These are phyloP conservation scores for Myiotriccus ornatus DNA, from an alignment of 2,797 vertebrate species.

Conservation along the genomic window DNA sequence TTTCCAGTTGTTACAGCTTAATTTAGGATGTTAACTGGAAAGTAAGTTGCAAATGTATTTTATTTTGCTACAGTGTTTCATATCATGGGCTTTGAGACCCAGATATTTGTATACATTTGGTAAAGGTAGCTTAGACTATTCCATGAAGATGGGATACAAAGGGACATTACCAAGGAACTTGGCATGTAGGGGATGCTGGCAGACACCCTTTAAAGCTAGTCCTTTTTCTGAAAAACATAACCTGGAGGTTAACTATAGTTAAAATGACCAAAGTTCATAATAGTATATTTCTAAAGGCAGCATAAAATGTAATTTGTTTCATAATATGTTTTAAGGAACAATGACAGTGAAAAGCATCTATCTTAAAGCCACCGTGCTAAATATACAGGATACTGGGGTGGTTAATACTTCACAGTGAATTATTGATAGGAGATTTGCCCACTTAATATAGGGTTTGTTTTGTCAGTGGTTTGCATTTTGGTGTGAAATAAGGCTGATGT, in stretches of 20 bases:
- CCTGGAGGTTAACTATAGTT: background rate
- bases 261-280: background rate
- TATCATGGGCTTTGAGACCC: background rate
- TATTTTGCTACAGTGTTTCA: background rate
- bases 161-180: background rate
- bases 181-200: background rate
- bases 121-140: background rate
- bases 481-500: background rate
- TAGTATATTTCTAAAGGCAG: background rate
- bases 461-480: conserved; percentile 10
- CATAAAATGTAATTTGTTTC: background rate
- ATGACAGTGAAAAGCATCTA: background rate
- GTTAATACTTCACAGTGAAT: background rate
- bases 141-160: background rate
- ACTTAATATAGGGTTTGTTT: conserved; percentile 2
- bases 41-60: background rate
- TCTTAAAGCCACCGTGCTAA: background rate
- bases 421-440: background rate
- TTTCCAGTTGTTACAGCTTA: background rate
- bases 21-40: background rate
- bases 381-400: background rate
- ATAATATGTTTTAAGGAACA: background rate
- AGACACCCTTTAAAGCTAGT: background rate
- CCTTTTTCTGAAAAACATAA: background rate
- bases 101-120: background rate